phyloP scores from a whole-genome alignment of 1,140 invertebrate species.

The Penaeus indicus region DNA sequence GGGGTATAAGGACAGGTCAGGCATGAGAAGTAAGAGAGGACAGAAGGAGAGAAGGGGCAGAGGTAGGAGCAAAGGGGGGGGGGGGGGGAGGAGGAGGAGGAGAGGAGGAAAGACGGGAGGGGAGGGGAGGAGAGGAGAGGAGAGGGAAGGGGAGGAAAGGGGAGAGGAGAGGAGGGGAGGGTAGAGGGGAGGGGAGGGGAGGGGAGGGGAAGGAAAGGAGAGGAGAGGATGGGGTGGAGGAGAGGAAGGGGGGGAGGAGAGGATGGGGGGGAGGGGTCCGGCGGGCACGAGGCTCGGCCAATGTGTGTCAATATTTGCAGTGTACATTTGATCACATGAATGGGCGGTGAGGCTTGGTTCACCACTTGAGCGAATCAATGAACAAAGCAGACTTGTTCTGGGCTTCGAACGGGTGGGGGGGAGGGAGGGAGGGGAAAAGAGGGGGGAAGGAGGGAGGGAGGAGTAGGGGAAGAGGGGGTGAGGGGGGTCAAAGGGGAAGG shows the following conservation, averaged over 20 bases:
- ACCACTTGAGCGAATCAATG: slow-evolving; percentile 59
- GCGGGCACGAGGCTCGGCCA: slow-evolving; percentile 54
- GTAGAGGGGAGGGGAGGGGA: not conserved
- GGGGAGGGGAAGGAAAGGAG: not conserved
- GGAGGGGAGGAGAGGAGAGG: not conserved
- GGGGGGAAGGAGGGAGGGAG: too few relatives aligned
- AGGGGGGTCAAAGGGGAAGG: too few relatives aligned
- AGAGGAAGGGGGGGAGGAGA: not conserved
- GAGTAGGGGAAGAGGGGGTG: too few relatives aligned
- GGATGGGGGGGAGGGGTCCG: not conserved
- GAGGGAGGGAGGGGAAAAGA: too few relatives aligned
- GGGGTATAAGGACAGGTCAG: not conserved
- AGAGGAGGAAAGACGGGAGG: not conserved
- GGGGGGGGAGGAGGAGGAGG: not conserved
- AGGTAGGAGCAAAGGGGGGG: not conserved
- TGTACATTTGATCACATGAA: slow-evolving; percentile 64
- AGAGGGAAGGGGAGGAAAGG: not conserved
- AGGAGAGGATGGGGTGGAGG: not conserved
- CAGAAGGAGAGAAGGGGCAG: not conserved
- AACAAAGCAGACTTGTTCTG: slow-evolving; percentile 53
- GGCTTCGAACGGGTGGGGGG: not conserved
- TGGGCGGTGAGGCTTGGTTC: slow-evolving; percentile 43
- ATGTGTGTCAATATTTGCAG: slow-evolving; percentile 62
- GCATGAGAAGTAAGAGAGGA: not conserved
- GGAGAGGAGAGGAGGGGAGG: not conserved